Conservation (phyloP, 2,797 vertebrate genomes). For the Neostethus bicornis region DNA sequence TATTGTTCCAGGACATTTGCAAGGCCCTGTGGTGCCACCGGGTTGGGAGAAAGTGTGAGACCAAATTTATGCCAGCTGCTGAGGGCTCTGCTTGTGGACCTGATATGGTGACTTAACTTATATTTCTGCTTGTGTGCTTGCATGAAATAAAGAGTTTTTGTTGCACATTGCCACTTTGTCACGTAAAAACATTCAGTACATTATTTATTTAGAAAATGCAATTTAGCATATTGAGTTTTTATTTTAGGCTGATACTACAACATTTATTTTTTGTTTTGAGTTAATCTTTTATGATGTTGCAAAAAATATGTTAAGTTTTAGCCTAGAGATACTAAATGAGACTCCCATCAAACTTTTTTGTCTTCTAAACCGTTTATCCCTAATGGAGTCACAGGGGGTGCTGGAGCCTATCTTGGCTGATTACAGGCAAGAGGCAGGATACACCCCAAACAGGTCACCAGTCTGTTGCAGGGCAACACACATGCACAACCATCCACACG, state of each 20-base stretch:
- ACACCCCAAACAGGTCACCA: too few relatives aligned
- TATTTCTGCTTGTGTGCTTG: conserved; percentile 17
- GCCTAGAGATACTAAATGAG: conserved; percentile 15
- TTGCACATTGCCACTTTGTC: conserved; percentile 16
- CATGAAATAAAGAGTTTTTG: not conserved
- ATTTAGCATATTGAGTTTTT: conserved; percentile 5
- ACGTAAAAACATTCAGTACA: conserved; percentile 39
- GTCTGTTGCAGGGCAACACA: too few relatives aligned
- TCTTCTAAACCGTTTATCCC: too few relatives aligned
- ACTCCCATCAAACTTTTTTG: too few relatives aligned
- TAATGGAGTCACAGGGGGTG: too few relatives aligned
- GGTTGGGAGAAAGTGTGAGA: conserved; percentile 90
- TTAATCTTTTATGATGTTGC: conserved; percentile 18
- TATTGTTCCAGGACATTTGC: conserved; percentile 87
- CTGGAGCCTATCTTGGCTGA: too few relatives aligned
- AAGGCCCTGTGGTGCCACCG: conserved; percentile 94
- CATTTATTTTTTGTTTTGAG: conserved; percentile 1
- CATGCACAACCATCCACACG: too few relatives aligned
- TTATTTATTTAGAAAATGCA: conserved; percentile 26
- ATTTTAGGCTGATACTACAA: not conserved
- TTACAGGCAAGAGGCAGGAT: too few relatives aligned
- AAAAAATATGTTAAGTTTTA: conserved; percentile 29
- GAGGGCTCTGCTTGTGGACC: conserved; percentile 89
- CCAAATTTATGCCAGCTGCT: conserved; percentile 95
- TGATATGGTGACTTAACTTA: conserved; percentile 84